These are phyloP conservation scores for Nomada fabriciana DNA, from an alignment of 2,888 invertebrate genomes.

Conservation along the genomic window DNA sequence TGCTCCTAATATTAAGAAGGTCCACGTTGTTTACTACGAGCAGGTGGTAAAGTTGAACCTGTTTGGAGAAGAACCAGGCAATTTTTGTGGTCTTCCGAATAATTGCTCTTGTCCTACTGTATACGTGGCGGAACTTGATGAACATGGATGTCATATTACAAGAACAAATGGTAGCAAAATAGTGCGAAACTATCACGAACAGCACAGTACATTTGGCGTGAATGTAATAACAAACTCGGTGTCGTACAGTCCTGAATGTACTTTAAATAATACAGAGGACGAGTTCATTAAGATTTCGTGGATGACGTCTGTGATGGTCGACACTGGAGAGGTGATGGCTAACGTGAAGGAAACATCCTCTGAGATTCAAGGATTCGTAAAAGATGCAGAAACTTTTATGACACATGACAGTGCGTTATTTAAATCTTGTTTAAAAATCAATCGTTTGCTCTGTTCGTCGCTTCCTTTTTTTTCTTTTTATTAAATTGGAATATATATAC, in stretches of 20 bases:
- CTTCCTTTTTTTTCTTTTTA: neutral
- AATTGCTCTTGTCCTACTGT: conserved; percentile 73
- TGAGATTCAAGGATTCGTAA: conserved; percentile 70
- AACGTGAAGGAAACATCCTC: conserved; percentile 30
- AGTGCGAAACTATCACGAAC: conserved; percentile 69
- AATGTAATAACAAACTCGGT: conserved; percentile 68
- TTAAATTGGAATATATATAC: neutral
- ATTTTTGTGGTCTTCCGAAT: conserved; percentile 68
- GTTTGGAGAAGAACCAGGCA: conserved; percentile 66
- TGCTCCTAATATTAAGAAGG: conserved; percentile 62
- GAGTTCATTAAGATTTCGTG: conserved; percentile 73
- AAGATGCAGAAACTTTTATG: conserved; percentile 70
- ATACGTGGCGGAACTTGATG: conserved; percentile 65
- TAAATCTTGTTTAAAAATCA: neutral
- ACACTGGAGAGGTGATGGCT: conserved; percentile 3
- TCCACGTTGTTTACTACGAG: conserved; percentile 55
- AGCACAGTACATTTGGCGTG: conserved; percentile 60
- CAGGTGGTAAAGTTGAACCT: conserved; percentile 68
- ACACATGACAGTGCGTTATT: conserved; percentile 56
- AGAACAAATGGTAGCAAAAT: conserved; percentile 51
- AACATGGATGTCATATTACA: conserved; percentile 45
- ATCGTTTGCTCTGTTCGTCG: neutral
- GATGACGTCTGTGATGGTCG: conserved; percentile 46
- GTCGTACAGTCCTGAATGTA: conserved; percentile 69
- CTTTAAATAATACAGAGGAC: neutral